A percentile compares a stretch with the other conserved stretches of the same genome.
Conservation (phyloP, 2,113 vertebrate species). For the Ranitomeya variabilis region DNA sequence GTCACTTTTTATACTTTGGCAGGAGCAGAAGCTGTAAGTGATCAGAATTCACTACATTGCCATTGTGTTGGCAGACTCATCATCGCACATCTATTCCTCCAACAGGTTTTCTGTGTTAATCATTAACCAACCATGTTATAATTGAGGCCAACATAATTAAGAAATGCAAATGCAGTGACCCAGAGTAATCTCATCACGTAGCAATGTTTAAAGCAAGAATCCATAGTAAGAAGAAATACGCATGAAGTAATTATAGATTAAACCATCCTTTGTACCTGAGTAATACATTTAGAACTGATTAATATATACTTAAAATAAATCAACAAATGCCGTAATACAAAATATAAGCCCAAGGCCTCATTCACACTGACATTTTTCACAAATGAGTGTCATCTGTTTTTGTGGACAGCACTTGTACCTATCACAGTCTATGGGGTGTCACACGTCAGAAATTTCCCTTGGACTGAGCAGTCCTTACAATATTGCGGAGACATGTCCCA, state of each 20-base stretch:
- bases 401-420: no score
- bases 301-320: no score
- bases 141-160: not conserved
- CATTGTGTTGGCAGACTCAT: not conserved
- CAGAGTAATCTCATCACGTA: not conserved
- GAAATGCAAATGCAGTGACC: conserved; percentile 21
- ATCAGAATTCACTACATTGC: not conserved
- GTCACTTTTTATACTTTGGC: not conserved
- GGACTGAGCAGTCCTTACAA: no score
- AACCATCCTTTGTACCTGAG: not conserved
- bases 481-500: no score
- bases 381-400: no score
- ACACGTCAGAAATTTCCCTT: no score
- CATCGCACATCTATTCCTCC: not conserved
- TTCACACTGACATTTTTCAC: no score
- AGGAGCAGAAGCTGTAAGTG: not conserved
- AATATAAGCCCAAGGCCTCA: not conserved
- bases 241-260: not conserved
- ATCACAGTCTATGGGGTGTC: no score
- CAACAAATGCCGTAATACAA: not conserved
- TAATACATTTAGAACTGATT: no score
- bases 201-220: not conserved
- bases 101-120: not conserved
- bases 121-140: conserved; percentile 20
- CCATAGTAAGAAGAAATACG: not conserved